Percentiles rank a stretch among this genome's conserved stretches.
phyloP scores from a whole-genome alignment of 2,888 invertebrate species.

The Theretra japonica region DNA sequence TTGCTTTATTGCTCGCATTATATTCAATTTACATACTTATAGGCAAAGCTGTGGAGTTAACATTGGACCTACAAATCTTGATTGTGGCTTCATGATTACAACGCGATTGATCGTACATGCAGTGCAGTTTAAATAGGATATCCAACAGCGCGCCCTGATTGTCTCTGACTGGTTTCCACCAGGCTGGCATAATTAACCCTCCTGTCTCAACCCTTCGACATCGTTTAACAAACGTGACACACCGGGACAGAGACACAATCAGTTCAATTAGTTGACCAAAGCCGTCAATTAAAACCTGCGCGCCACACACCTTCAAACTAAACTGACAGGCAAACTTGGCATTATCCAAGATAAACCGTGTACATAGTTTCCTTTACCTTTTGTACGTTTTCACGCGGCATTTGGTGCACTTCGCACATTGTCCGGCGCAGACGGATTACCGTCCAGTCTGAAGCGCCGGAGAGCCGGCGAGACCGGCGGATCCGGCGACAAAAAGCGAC shows the following conservation, averaged over 20 bases:
- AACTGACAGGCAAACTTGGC: neutral
- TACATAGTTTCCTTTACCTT: neutral
- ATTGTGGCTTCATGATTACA: neutral
- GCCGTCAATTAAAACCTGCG: neutral
- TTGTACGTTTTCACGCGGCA: constrained; percentile 11
- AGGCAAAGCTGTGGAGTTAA: neutral
- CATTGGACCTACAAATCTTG: neutral
- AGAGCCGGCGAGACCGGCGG: neutral
- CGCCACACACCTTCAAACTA: neutral
- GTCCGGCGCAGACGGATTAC: constrained; percentile 48
- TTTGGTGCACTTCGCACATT: constrained; percentile 33
- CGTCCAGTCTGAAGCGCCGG: neutral
- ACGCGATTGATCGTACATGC: no score
- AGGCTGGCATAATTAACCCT: no score
- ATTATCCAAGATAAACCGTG: constrained; percentile 19
- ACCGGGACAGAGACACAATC: neutral
- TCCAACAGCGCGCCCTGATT: no score
- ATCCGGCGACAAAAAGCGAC: constrained; percentile 1
- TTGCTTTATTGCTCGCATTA: neutral
- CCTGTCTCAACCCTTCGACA: neutral
- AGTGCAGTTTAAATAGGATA: no score
- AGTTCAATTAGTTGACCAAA: neutral
- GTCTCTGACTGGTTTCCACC: no score
- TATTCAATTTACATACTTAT: constrained; percentile 15
- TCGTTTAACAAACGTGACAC: neutral